Evolutionary conservation across 1,140 invertebrate species (phyloP), one percentile per base, ranked within the genome.

Genomic region (Gonioctena quinquepunctata): DNA sequence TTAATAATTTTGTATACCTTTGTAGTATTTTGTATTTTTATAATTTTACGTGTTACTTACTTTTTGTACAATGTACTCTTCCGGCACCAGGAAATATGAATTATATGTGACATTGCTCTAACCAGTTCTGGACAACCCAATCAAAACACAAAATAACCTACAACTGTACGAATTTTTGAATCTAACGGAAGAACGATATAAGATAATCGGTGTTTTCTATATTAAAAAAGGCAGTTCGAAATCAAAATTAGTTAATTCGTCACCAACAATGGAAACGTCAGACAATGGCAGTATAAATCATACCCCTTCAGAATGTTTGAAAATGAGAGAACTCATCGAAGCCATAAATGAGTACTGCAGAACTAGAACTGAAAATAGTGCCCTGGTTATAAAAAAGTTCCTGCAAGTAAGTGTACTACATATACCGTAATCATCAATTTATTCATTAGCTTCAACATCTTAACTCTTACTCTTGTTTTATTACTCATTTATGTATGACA

Each of bases 251-350:
- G n/a, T n/a, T 42, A 54, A 54, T 8, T 54, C 22, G 11, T 18
- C 52, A 54, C 11, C 19, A 54, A 23, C n/a, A 54, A 62, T 62
- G 60, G 60, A 62, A 33, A 19, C 7, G 26, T 62, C 60, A 33
- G 42, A 62, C 1, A 62, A 62, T 22, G 60, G 27, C 28, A 62
- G 60, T 33, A 25, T 59, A 22, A 62, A 27, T 13, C 23, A 62
- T 22, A 18, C 23, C 7, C 16, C 60, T 16, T 42, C 33, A 42
- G 26, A 77, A 68, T 75, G 67, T 68, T 74, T 57, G 19, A 80
- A 77, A 63, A 83, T 87, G 74, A 84, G 82, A 77, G 77, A 82
- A 52, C 84, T 86, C 62, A 85, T 85, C 61, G 76, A 78, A 8
- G 82, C 82, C 18, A 80, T 81, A 4, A 70, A 76, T 49, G 82